These are phyloP conservation scores for Aplysina aerophoba DNA, from an alignment of 37 sponge, comb jelly and placozoan genomes.

Conservation along the genomic window DNA sequence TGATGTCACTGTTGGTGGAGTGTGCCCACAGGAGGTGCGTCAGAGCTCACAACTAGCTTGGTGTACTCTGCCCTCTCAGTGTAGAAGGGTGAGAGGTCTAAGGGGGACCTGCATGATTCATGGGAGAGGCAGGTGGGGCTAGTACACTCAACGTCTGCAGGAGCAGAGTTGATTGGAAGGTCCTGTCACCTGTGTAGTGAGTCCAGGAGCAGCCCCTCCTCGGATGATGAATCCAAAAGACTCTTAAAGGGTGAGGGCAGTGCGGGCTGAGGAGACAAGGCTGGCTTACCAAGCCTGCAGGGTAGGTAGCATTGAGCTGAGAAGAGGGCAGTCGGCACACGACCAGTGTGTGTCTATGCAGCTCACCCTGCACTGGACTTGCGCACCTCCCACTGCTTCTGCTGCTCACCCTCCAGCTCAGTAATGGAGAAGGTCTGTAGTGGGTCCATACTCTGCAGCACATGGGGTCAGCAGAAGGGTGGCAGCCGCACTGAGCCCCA, in stretches of 20 bases:
- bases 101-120: background rate
- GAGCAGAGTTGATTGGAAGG: background rate
- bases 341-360: no score
- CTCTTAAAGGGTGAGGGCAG: conserved; percentile 23
- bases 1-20: background rate
- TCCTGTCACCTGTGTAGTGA: background rate
- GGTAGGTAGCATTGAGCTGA: no score
- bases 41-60: background rate
- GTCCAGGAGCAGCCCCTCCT: background rate
- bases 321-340: no score
- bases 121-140: background rate
- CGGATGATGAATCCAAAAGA: background rate
- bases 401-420: conserved; percentile 55
- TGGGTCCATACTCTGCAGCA: conserved; percentile 45
- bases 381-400: conserved; percentile 47
- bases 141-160: no score
- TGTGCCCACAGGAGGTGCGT: background rate
- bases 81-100: background rate
- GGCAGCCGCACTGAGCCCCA: no score
- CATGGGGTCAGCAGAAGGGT: no score
- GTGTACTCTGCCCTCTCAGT: conserved; percentile 18
- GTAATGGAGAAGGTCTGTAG: conserved; percentile 49
- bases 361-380: background rate
- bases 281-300: no score
- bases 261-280: no score